Evolutionary conservation across 2,888 invertebrate species (phyloP), one percentile per base, ranked within the genome.

Genomic region (Portevinia maculata): DNA sequence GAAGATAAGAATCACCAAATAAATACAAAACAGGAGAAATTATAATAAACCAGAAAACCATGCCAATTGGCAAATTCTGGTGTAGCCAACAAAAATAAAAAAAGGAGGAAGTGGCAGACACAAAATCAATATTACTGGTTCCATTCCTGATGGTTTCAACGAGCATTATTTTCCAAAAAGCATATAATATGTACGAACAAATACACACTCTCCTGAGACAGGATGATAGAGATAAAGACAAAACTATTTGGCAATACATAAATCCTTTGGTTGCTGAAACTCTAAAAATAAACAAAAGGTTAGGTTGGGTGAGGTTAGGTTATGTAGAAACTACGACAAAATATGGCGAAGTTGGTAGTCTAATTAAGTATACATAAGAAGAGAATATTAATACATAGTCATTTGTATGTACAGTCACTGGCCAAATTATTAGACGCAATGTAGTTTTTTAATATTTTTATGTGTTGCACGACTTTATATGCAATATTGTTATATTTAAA

Each of bases 21-120:
- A 64, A 62, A 50, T 15, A 57, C 48, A 39, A 52, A 62, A 57
- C 50, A 13, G 55, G 13, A 48, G 41, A 7, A 65, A 55, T 39
- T 32, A 37, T 53, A 70, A 75, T 64, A 76, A 76, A 65, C 59
- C 44, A 81, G 65, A 52, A 48, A 83, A 83, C 71, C 65, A 65
- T 55, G 71, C 48, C 81, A 83, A 65, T 76, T 78, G 55, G 46
- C 48, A 15, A 15, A 21, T 76, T 34, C 46, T 64, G 79, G 48
- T 44, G 15, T 46, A 30, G 28, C 46, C 48, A 8, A 44, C 64
- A 41, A n/a, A 19, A 44, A 11, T 3, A n/a, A 8, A n/a, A 30
- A 70, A 32, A 32, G 15, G 32, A 59, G 37, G 9, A 8, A 44
- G n/a, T 28, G 24, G 21, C 13, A 50, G 32, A 78, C 53, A 65